Percentiles rank a stretch among this genome's conserved stretches.
These are phyloP conservation scores for Leptobrachium ailaonicum DNA, from an alignment of 2,113 vertebrate genomes.

Conservation along the genomic window DNA sequence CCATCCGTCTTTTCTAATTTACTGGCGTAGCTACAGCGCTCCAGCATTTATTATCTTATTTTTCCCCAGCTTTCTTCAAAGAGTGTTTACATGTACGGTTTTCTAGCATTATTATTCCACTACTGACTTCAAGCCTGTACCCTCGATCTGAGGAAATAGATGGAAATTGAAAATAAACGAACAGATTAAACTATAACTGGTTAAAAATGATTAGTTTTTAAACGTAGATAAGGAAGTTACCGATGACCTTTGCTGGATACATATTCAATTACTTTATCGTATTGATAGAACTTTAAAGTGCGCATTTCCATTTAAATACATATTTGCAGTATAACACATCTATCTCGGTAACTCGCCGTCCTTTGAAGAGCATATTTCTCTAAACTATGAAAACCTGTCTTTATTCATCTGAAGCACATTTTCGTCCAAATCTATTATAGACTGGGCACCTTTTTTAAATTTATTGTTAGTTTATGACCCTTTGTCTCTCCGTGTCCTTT, in stretches of 20 bases:
- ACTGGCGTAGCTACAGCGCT: not conserved
- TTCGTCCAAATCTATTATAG: no score
- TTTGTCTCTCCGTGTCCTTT: no score
- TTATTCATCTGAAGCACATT: not conserved
- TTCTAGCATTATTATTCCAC: not conserved
- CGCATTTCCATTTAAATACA: constrained; percentile 2
- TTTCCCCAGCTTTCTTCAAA: not conserved
- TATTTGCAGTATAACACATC: not conserved
- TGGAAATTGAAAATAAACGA: not conserved
- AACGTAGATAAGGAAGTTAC: not conserved
- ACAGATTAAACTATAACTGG: not conserved
- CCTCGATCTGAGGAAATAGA: not conserved
- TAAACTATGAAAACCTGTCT: not conserved
- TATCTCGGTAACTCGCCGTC: not conserved
- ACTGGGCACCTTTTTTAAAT: no score
- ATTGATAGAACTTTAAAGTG: not conserved
- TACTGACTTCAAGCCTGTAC: not conserved
- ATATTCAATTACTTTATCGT: not conserved
- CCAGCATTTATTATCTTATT: not conserved
- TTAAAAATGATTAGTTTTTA: constrained; percentile 2
- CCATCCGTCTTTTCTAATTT: not conserved
- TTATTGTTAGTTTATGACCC: no score
- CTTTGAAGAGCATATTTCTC: not conserved
- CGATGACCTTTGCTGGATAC: not conserved
- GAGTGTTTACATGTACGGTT: not conserved